A percentile compares a stretch with the other conserved stretches of the same genome.
Conservation (phyloP, 2,797 vertebrate genomes). For the Rhabdophis nuchalis region DNA sequence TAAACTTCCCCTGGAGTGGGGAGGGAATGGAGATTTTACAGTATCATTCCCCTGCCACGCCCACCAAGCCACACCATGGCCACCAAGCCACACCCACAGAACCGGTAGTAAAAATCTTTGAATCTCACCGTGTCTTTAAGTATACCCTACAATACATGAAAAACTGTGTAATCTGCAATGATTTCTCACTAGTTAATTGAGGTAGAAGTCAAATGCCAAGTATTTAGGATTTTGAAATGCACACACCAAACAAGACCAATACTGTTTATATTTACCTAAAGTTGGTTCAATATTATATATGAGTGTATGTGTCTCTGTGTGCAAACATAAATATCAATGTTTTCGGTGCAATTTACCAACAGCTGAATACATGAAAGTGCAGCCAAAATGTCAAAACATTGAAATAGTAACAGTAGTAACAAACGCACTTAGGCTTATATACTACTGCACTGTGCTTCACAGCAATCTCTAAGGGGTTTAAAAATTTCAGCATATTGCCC, state of each 20-base stretch:
- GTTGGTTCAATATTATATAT: background rate
- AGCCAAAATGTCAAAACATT: background rate
- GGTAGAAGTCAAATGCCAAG: background rate
- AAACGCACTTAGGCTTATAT: background rate
- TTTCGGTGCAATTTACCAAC: background rate
- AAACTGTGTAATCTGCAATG: background rate
- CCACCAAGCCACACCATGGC: too few species aligned
- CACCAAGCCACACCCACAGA: too few species aligned
- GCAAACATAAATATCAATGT: background rate
- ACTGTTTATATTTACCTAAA: background rate
- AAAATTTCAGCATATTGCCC: background rate
- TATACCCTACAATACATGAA: background rate
- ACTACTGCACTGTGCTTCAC: background rate
- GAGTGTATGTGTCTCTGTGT: background rate
- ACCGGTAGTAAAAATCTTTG: too few species aligned
- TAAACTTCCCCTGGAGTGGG: too few species aligned
- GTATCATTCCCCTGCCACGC: too few species aligned
- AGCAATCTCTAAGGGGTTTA: background rate
- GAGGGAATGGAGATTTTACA: too few species aligned
- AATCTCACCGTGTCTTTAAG: too few species aligned
- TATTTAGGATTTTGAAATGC: background rate
- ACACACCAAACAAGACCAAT: background rate
- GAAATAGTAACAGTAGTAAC: background rate
- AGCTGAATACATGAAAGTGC: background rate
- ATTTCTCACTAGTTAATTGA: background rate